Base-by-base conservation (phyloP, 1,140 invertebrate species). In the Anagrus nilaparvatae region DNA sequence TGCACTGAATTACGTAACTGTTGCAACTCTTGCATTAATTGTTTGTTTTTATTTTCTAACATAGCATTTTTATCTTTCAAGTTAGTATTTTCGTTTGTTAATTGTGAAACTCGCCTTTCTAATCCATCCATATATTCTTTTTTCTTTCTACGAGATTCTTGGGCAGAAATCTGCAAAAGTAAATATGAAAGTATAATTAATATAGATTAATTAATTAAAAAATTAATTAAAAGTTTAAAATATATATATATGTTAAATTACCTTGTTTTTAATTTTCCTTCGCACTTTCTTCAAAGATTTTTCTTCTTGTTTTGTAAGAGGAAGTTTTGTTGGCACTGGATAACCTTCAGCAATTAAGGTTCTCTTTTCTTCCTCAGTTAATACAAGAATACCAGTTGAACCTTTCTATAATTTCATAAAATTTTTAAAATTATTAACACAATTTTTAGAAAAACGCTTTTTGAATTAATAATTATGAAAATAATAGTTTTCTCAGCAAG, bases 251-350 rank as follows among this genome's bases (percentile, higher is more conserved):
- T 13, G 13, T 28, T 28, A 1, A 28, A 12, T 28, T 28, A 90
- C 89, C 77, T 98, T 98, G 69, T 98, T 99, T 70, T 98, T 97
- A 44, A 99, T 98, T 85, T 99, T 99, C 61, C 95, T 81, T 55
- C 95, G 75, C 41, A 99, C 94, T 70, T 97, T 96, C 67, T 99
- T 99, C 39, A 99, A 71, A 21, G 92, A 95, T 60, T 96, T 93
- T 63, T 99, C 95, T 70, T 98, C 95, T 14, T 88, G 81, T 72
- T 98, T 98, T 25, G 92, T 93, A 6, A 98, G 76, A 14, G 95
- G 95, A 42, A 97, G 74, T 65, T 88, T 84, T 17, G 84, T 87
- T 3, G 95, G 95, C 44, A 98, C 87, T 2, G 87, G 86, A 70
- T 97, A 97, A 10, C 93, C 93, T 70, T 98, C 94, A 3, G 90